These are phyloP conservation scores for Trachelipus rathkii DNA, from an alignment of 1,140 invertebrate genomes.

Conservation along the genomic window DNA sequence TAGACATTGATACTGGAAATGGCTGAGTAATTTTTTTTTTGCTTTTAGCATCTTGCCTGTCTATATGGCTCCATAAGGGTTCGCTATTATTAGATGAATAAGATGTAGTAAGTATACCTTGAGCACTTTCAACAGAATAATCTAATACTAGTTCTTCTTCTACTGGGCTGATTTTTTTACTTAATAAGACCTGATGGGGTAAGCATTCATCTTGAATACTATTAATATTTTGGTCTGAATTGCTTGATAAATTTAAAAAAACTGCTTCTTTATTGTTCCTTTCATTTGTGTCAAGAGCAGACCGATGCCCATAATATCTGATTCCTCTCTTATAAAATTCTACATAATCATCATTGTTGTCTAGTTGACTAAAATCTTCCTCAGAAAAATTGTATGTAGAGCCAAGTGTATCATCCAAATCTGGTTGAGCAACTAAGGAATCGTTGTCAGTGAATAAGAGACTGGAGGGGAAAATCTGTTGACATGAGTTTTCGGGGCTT, in stretches of 20 bases:
- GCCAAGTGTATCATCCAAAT: conserved; percentile 31
- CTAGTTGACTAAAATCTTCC: conserved; percentile 36
- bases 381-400: conserved; percentile 36
- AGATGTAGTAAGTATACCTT: conserved; percentile 8
- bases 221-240: neutral
- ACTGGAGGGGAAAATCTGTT: conserved; percentile 25
- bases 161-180: neutral
- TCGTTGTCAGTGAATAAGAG: conserved; percentile 31
- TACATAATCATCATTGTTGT: conserved; percentile 44
- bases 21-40: conserved; percentile 32
- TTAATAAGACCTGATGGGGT: neutral
- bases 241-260: neutral
- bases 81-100: neutral
- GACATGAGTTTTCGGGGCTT: conserved; percentile 25
- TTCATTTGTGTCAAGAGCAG: conserved; percentile 18
- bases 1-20: conserved; percentile 41
- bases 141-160: conserved; percentile 34
- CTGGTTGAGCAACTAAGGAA: conserved; percentile 33
- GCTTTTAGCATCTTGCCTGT: conserved; percentile 26
- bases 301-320: neutral
- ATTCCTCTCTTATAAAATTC: conserved; percentile 37
- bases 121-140: conserved; percentile 43
- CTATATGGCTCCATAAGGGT: neutral
- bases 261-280: neutral
- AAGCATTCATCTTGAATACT: neutral